Evolutionary conservation across 1,140 invertebrate species (phyloP).

Genomic region (Agrilus planipennis): DNA sequence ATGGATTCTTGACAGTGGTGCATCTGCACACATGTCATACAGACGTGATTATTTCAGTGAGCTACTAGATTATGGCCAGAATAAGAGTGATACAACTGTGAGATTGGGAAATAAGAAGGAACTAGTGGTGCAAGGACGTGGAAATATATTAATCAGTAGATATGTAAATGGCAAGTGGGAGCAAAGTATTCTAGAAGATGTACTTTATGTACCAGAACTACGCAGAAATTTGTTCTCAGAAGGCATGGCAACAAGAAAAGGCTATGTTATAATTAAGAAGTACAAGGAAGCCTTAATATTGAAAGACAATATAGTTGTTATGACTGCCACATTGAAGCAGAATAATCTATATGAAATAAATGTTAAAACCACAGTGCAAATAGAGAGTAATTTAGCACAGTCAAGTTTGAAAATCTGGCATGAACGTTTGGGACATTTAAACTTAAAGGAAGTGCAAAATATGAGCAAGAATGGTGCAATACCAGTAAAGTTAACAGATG

Average conservation of each 20-base stretch:
- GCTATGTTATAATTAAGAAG: slow-evolving; percentile 6
- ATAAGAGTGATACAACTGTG: slow-evolving; percentile 6
- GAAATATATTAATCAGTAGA: slow-evolving; percentile 15
- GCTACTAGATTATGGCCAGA: too few relatives aligned
- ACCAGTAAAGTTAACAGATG: too few relatives aligned
- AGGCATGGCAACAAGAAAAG: slow-evolving; percentile 19
- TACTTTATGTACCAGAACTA: slow-evolving; percentile 24
- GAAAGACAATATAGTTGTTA: too few relatives aligned
- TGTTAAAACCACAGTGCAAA: slow-evolving; percentile 3
- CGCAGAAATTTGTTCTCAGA: slow-evolving; percentile 26
- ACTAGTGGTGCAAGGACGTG: slow-evolving; percentile 14
- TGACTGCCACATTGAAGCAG: too few relatives aligned
- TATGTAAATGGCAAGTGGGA: slow-evolving; percentile 23
- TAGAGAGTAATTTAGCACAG: too few relatives aligned
- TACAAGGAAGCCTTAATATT: slow-evolving; percentile 4
- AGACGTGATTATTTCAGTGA: neutral
- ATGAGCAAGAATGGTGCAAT: slow-evolving; percentile 23
- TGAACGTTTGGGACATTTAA: slow-evolving; percentile 32
- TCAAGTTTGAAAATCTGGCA: slow-evolving; percentile 33
- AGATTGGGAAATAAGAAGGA: slow-evolving; percentile 14
- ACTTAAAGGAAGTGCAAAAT: slow-evolving; percentile 27
- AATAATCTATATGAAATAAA: slow-evolving; percentile 1
- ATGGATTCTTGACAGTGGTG: slow-evolving; percentile 30
- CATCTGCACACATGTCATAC: slow-evolving; percentile 23
- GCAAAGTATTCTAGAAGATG: slow-evolving; percentile 15